Base-by-base conservation (phyloP, 1,140 invertebrate species). In the Drosophila nikananu region DNA sequence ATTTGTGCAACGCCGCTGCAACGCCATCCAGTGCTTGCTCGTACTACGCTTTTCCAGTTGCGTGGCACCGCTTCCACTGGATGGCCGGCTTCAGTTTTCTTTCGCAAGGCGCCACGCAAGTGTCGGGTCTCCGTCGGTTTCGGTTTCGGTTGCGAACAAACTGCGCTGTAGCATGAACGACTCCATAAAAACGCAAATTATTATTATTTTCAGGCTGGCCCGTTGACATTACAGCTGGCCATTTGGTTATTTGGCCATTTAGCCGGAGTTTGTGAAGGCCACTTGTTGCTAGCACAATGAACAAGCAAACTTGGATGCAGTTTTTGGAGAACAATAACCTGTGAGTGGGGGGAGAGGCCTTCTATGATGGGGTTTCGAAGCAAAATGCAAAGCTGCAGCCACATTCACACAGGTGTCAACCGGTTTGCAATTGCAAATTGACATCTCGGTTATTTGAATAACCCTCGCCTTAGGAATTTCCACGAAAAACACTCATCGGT, bases 291-390 rank as follows among this genome's bases (percentile, higher is more conserved):
- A 32, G 41, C 42, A 68, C 15, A 15, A 87, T 87, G 83, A 63
- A 77, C 30, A 51, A n/a, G 27, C 39, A 55, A 35, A 72, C 32
- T 30, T 87, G 81, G 84, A 32, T 55, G 35, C 66, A 74, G 39
- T 87, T 87, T 81, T 80, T 87, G 81, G 83, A 81, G 61, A 89
- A 87, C 51, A 89, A 87, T 63, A 89, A 87, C 23, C 65, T 87
- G 83, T 87, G 27, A 87, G 83, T 87, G 46, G 39, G 49, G 49
- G 25, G 23, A 27, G 44, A 1, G 48, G 46, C 23, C 46, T 25
- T 48, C 46, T 48, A 25, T 5, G 46, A 21, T 41, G 30, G 25
- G 59, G 23, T 27, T 44, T 17, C 8, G 1, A 52, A 65, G 57
- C 62, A 60, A 70, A 78, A 52, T 63, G 58, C 49, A 77, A 25